Evolutionary conservation across 2,113 vertebrate genomes (phyloP).

Genomic region (Picathartes gymnocephalus): DNA sequence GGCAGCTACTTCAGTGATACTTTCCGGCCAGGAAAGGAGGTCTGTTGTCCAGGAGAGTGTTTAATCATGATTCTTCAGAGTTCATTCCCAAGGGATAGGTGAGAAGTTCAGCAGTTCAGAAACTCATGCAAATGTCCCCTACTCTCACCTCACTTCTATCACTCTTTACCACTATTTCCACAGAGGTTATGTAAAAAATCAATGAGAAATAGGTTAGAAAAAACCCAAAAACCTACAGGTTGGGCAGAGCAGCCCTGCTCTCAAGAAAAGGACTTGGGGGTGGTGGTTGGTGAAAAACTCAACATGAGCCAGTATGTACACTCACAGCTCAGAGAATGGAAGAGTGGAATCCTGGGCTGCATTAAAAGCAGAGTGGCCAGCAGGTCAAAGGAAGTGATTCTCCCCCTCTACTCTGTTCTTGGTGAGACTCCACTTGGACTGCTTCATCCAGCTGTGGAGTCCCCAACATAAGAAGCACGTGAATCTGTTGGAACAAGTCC

Average conservation of each 20-base stretch:
- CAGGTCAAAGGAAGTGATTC: neutral
- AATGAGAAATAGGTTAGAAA: neutral
- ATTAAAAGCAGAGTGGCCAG: neutral
- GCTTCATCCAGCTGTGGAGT: neutral
- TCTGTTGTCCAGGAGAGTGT: neutral
- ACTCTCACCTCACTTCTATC: neutral
- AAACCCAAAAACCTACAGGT: neutral
- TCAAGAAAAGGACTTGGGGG: neutral
- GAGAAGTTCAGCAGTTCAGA: neutral
- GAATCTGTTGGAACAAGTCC: neutral
- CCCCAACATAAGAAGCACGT: neutral
- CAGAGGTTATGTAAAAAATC: neutral
- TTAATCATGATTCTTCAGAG: neutral
- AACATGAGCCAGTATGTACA: rapidly evolving
- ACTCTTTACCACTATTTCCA: neutral
- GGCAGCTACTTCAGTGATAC: neutral
- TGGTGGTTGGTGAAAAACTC: neutral
- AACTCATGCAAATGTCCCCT: neutral
- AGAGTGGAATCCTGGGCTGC: neutral
- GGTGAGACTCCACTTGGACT: neutral
- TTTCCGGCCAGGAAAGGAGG: neutral
- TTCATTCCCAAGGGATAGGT: neutral
- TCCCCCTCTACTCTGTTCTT: neutral
- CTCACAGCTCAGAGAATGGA: neutral
- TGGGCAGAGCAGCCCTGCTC: neutral